A percentile compares a stretch with the other conserved stretches of the same genome.
phyloP scores from a whole-genome alignment of 2,888 invertebrate genomes.

The Eupithecia tripunctaria region DNA sequence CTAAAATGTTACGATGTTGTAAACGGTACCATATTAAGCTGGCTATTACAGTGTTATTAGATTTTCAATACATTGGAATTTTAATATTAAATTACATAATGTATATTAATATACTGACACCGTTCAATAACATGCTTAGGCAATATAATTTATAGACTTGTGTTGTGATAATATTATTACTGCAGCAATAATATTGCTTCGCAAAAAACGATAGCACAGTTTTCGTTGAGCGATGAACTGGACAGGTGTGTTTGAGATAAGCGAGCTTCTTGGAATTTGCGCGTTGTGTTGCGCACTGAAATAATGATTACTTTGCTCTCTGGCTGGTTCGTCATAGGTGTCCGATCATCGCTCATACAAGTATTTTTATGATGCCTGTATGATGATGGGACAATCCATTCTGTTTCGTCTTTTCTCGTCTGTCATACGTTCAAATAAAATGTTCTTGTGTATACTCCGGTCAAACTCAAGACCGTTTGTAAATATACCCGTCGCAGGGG shows the following conservation, averaged over 20 bases:
- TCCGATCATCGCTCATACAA: conserved; percentile 5
- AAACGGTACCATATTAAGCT: too few relatives aligned
- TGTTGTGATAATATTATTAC: background rate
- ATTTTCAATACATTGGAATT: background rate
- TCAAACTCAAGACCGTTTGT: background rate
- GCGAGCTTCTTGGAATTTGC: conserved; percentile 65
- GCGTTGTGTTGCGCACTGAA: conserved; percentile 61
- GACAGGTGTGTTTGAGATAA: conserved; percentile 86
- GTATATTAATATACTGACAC: background rate
- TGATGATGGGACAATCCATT: background rate
- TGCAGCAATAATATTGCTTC: conserved; percentile 19
- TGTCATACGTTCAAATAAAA: too few relatives aligned
- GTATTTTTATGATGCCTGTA: background rate
- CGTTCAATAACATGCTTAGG: background rate
- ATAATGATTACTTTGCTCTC: conserved; percentile 56
- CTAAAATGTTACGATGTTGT: too few relatives aligned
- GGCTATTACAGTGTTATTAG: too few relatives aligned
- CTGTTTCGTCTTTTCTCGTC: background rate
- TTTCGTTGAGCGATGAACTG: conserved; percentile 54
- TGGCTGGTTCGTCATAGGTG: background rate
- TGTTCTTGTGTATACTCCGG: background rate
- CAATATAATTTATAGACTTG: background rate
- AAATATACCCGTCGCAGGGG: too few relatives aligned
- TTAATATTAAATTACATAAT: background rate
- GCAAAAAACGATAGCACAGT: conserved; percentile 47